A percentile compares a stretch with the other conserved stretches of the same genome.
phyloP scores from a whole-genome alignment of 2,888 invertebrate genomes.

The Crocallis elinguaria region DNA sequence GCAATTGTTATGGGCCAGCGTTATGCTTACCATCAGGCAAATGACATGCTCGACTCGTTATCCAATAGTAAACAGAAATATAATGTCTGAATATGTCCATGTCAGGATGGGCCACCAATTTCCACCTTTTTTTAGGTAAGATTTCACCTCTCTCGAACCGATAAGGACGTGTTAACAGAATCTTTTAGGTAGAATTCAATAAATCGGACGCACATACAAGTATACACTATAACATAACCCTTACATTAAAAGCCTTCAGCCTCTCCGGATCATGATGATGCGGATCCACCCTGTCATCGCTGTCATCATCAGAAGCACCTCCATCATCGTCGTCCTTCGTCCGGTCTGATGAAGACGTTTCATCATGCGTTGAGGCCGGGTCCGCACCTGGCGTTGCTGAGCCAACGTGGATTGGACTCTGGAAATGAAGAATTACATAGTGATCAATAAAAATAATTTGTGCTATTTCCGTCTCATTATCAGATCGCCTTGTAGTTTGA shows the following conservation, averaged over 20 bases:
- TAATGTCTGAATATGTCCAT: too few relatives aligned
- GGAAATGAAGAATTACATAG: too few relatives aligned
- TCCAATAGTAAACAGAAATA: too few relatives aligned
- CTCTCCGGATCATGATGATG: slow-evolving; percentile 96
- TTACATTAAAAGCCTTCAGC: slow-evolving; percentile 97
- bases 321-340: slow-evolving; percentile 91
- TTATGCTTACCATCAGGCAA: too few relatives aligned
- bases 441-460: background rate
- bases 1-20: too few relatives aligned
- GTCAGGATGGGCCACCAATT: too few relatives aligned
- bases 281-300: slow-evolving; percentile 95
- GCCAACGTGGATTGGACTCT: slow-evolving; percentile 88
- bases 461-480: background rate
- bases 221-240: slow-evolving; percentile 51
- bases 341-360: slow-evolving; percentile 94
- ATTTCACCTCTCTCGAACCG: too few relatives aligned
- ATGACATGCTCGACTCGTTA: too few relatives aligned
- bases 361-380: slow-evolving; percentile 89
- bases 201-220: background rate
- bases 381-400: slow-evolving; percentile 77
- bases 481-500: too few relatives aligned
- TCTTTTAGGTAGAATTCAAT: background rate
- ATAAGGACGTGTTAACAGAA: too few relatives aligned
- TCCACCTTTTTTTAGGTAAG: too few relatives aligned
- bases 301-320: slow-evolving; percentile 91